Percentiles rank a stretch among this genome's conserved stretches.
These are phyloP conservation scores for Catostylus mosaicus DNA, from an alignment of 30 jellyfish, hydroid and myxozoan species.

Conservation along the genomic window DNA sequence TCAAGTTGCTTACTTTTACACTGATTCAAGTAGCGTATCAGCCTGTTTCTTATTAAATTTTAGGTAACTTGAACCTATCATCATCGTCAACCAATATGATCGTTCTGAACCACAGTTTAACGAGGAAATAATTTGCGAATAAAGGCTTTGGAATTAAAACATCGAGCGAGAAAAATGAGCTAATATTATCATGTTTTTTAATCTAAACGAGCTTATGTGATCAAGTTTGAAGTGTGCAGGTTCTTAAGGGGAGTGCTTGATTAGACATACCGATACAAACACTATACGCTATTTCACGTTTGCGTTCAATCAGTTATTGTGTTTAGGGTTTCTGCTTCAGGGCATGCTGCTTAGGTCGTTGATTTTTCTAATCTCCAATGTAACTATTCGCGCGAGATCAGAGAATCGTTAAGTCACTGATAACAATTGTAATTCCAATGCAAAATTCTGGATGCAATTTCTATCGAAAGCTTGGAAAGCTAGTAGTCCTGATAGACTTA, in stretches of 20 bases:
- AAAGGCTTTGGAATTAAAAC: neutral
- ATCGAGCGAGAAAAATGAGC: neutral
- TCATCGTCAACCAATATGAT: too few species aligned
- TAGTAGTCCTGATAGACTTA: neutral
- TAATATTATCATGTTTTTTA: neutral
- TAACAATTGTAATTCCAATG: neutral
- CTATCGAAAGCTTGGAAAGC: neutral
- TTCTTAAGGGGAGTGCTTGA: too few species aligned
- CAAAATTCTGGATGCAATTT: neutral
- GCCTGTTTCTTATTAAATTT: too few species aligned
- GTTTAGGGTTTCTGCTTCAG: neutral
- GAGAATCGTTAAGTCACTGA: neutral
- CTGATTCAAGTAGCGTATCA: too few species aligned
- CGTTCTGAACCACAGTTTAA: neutral
- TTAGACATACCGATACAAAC: neutral
- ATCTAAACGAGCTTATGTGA: neutral
- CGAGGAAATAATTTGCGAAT: neutral
- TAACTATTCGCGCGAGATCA: slow-evolving; percentile 5
- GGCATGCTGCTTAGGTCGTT: neutral
- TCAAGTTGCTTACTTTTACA: too few species aligned
- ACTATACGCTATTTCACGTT: neutral
- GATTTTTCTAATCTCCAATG: neutral
- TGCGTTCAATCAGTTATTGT: neutral
- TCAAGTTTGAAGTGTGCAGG: neutral
- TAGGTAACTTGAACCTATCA: too few species aligned